Conservation (phyloP, 2,797 vertebrate species). For the Buphagus erythrorhynchus region DNA sequence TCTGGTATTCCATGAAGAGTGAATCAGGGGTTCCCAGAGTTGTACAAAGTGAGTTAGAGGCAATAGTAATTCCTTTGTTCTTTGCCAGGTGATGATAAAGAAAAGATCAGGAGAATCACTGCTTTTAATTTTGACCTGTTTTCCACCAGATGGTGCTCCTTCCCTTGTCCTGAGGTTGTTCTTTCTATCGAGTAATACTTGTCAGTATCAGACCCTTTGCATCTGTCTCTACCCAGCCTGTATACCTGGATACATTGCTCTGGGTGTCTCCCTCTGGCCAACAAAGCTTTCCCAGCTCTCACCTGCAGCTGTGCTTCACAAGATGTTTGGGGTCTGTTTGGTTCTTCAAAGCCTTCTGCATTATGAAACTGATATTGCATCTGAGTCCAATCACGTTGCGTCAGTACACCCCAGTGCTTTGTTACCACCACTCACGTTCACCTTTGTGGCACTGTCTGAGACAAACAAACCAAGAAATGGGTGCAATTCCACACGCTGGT, state of each 20-base stretch:
- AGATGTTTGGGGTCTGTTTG: neutral
- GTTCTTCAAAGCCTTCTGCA: neutral
- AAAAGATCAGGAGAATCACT: neutral
- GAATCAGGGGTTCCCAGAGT: neutral
- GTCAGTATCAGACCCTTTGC: accelerated
- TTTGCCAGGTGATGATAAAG: neutral
- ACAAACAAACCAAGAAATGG: neutral
- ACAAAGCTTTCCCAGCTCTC: neutral
- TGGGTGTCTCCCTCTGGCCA: neutral
- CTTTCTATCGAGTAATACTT: neutral
- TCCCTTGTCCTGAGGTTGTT: neutral
- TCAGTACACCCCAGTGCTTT: neutral
- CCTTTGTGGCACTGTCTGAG: neutral
- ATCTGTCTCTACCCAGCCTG: neutral
- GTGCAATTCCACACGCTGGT: neutral
- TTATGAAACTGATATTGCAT: neutral
- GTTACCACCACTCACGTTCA: neutral
- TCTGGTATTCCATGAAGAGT: neutral
- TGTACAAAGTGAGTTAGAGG: neutral
- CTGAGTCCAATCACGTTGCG: neutral
- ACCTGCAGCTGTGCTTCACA: neutral
- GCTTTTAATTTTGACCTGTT: neutral
- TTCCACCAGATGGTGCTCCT: conserved; percentile 72
- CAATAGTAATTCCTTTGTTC: neutral
- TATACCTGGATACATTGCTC: neutral